A percentile compares a stretch with the other conserved stretches of the same genome.
Evolutionary conservation across 1,140 invertebrate genomes (phyloP).

Genomic region (Holcopasites calliopsidis): DNA sequence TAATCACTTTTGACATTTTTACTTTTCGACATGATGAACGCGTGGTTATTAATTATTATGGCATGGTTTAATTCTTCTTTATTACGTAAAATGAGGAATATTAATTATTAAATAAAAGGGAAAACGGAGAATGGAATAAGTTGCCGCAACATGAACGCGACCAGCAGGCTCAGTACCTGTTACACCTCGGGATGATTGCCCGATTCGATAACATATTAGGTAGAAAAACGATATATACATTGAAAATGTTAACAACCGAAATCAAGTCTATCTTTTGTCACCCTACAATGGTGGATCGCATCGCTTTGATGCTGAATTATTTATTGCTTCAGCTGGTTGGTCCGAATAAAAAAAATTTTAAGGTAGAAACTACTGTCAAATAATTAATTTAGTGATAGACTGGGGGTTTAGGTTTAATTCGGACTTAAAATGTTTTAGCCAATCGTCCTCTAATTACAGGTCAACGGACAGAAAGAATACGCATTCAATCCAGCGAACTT

Average conservation of each 20-base stretch:
- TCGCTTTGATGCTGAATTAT: constrained; percentile 97
- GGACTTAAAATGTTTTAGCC: neutral
- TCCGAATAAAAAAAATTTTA: constrained; percentile 92
- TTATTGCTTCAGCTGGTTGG: constrained; percentile 94
- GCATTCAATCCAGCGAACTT: constrained; percentile 95
- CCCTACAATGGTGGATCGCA: constrained; percentile 93
- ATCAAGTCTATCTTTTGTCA: constrained; percentile 95
- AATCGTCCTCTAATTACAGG: constrained; percentile 80
- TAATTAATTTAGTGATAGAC: neutral
- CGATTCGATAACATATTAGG: constrained; percentile 96
- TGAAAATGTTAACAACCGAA: constrained; percentile 90
- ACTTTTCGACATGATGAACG: neutral
- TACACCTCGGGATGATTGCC: constrained; percentile 91
- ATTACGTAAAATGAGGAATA: too few species aligned
- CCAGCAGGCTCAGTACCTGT: constrained; percentile 87
- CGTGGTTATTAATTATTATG: neutral
- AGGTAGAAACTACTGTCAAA: constrained; percentile 79
- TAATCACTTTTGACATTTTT: constrained; percentile 66
- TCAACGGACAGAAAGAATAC: constrained; percentile 94
- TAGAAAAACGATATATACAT: constrained; percentile 91
- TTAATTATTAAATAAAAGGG: too few species aligned
- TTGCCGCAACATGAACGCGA: constrained; percentile 86
- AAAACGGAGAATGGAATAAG: constrained; percentile 88
- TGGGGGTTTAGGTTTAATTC: neutral
- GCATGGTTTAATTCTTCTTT: too few species aligned